phyloP scores from a whole-genome alignment of 2,113 vertebrate species.

The Turdus rufiventris region DNA sequence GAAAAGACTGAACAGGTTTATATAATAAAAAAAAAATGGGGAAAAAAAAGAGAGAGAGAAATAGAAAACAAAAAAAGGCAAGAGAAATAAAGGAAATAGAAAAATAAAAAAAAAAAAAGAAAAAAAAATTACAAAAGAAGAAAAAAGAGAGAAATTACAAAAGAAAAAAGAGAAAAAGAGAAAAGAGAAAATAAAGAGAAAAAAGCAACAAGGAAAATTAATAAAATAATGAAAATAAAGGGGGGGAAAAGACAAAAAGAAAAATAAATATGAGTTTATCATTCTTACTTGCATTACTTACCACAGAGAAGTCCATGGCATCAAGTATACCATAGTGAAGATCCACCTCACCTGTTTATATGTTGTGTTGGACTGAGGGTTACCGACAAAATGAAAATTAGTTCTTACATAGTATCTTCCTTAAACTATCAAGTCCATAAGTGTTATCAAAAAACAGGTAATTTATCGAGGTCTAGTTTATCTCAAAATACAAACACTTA shows the following conservation, averaged over 20 bases:
- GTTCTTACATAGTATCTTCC: neutral
- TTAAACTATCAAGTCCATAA: neutral
- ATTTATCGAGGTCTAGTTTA: neutral
- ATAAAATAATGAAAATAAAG: too few species aligned
- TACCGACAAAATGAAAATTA: neutral
- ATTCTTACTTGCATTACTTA: neutral
- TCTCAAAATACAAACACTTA: neutral
- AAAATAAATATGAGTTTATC: rapidly evolving
- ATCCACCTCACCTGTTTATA: neutral
- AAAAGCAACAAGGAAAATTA: too few species aligned
- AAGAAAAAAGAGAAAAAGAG: rapidly evolving
- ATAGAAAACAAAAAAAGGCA: neutral
- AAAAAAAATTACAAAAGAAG: neutral
- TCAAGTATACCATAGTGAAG: neutral
- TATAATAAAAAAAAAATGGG: rapidly evolving
- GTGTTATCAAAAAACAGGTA: neutral
- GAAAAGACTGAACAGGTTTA: rapidly evolving
- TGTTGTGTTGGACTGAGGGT: neutral
- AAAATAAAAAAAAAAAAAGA: rapidly evolving
- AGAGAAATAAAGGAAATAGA: neutral
- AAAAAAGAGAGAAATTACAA: neutral
- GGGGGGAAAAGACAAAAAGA: rapidly evolving
- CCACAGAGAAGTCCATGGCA: rapidly evolving
- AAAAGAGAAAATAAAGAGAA: too few species aligned
- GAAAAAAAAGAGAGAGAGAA: rapidly evolving